These are phyloP conservation scores for Oncorhynchus kisutch DNA, from an alignment of 2,113 vertebrate species.

Conservation along the genomic window DNA sequence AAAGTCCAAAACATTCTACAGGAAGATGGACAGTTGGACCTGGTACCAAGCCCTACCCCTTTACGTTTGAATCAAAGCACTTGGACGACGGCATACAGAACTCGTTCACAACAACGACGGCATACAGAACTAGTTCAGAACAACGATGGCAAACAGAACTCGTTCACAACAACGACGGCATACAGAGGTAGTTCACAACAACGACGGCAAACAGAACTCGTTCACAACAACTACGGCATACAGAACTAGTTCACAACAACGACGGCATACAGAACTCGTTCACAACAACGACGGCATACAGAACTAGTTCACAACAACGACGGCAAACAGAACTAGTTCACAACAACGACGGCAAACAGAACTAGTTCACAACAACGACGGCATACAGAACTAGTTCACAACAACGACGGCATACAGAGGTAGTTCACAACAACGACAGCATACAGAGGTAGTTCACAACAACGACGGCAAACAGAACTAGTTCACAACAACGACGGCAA, in stretches of 20 bases:
- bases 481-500: conserved; percentile 3
- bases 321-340: conserved; percentile 28
- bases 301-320: conserved; percentile 25
- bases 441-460: conserved; percentile 31
- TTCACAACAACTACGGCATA: neutral
- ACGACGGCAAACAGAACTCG: conserved; percentile 10
- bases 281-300: neutral
- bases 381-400: too few species aligned
- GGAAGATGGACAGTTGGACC: neutral
- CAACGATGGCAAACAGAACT: conserved; percentile 3
- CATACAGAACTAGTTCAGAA: too few species aligned
- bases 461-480: conserved; percentile 6
- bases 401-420: too few species aligned
- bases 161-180: conserved; percentile 4
- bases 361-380: conserved; percentile 3
- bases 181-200: conserved; percentile 29
- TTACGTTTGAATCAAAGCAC: conserved; percentile 49
- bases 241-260: conserved; percentile 15
- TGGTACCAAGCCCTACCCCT: neutral
- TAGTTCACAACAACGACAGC: too few species aligned
- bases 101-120: conserved; percentile 7
- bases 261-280: conserved; percentile 26
- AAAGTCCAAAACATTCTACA: neutral
- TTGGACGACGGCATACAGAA: conserved; percentile 20
- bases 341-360: too few species aligned